phyloP scores from a whole-genome alignment of 1,140 invertebrate species.

The Lepidurus couesii region DNA sequence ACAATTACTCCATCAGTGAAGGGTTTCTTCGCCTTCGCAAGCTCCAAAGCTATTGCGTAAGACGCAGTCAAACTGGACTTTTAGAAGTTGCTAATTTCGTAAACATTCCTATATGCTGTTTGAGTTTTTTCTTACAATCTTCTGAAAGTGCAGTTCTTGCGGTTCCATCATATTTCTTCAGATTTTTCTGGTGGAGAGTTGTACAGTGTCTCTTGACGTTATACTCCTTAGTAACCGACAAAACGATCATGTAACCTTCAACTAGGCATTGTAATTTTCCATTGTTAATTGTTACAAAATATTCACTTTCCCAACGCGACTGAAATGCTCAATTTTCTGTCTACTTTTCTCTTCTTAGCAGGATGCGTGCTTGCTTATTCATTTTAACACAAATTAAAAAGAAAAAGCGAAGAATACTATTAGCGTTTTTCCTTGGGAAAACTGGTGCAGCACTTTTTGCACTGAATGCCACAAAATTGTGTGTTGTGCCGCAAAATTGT shows the following conservation, averaged over 20 bases:
- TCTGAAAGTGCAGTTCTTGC: not conserved
- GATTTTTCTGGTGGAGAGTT: too few relatives aligned
- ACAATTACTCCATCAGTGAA: not conserved
- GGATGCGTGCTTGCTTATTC: not conserved
- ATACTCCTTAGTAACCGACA: not conserved
- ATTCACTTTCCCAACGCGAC: not conserved
- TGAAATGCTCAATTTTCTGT: not conserved
- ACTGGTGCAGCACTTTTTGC: too few relatives aligned
- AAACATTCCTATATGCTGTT: not conserved
- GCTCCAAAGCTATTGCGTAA: not conserved
- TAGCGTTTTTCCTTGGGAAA: too few relatives aligned
- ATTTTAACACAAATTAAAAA: not conserved
- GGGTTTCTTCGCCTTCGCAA: not conserved
- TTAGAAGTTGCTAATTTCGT: too few relatives aligned
- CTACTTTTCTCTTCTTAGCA: not conserved
- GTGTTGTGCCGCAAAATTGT: too few relatives aligned
- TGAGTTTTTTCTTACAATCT: not conserved
- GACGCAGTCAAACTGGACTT: too few relatives aligned
- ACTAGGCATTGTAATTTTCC: not conserved
- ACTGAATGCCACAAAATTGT: too few relatives aligned
- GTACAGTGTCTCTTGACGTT: not conserved
- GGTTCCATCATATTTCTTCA: not conserved
- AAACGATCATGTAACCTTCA: not conserved
- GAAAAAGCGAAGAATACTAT: too few relatives aligned
- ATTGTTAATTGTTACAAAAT: not conserved